phyloP scores from a whole-genome alignment of 1,140 invertebrate species.

The Leptopilina boulardi region DNA sequence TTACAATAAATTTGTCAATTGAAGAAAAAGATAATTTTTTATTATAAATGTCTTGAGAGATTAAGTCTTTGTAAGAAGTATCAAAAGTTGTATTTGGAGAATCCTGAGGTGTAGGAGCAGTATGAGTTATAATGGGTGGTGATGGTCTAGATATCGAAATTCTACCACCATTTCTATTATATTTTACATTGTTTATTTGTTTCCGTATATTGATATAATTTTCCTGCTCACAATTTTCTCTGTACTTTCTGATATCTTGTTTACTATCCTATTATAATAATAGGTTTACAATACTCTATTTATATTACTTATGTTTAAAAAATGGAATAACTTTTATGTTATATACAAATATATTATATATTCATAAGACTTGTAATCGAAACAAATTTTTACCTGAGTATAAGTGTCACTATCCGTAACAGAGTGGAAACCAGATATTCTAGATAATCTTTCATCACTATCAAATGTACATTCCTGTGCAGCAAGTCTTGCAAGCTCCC shows the following conservation, averaged over 20 bases:
- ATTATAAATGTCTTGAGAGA: background rate
- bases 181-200: background rate
- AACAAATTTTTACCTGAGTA: conserved; percentile 77
- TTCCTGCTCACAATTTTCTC: background rate
- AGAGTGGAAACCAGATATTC: conserved; percentile 77
- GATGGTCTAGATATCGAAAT: background rate
- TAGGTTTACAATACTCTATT: no score
- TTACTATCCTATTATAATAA: background rate
- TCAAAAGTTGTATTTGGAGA: background rate
- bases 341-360: no score
- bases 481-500: conserved; percentile 84
- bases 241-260: background rate
- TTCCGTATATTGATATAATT: background rate
- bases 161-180: background rate
- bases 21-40: background rate
- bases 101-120: conserved; percentile 20
- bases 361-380: background rate
- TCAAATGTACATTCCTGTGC: conserved; percentile 74
- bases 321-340: no score
- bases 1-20: background rate
- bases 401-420: conserved; percentile 83
- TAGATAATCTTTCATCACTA: conserved; percentile 80
- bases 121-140: conserved; percentile 1
- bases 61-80: background rate
- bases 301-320: no score